phyloP scores from a whole-genome alignment of 2,113 vertebrate genomes.

The Xyliphius kryptos region DNA sequence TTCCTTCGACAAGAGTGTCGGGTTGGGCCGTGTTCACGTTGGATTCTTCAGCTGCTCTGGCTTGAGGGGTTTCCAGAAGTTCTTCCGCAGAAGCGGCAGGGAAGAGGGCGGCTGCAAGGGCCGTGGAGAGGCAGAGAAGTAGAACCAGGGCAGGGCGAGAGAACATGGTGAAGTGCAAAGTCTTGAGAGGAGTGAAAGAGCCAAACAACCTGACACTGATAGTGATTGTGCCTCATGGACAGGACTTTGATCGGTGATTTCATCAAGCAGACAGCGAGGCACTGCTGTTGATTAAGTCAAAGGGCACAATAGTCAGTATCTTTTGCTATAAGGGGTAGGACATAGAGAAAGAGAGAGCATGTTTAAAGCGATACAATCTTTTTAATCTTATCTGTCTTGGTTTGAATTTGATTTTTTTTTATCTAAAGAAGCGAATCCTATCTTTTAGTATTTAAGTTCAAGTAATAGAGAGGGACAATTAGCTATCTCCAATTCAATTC shows the following conservation, averaged over 20 bases:
- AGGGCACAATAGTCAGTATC: slow-evolving; percentile 41
- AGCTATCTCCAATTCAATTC: too few relatives aligned
- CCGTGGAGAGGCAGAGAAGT: slow-evolving; percentile 60
- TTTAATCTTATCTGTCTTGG: too few relatives aligned
- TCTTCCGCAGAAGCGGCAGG: slow-evolving; percentile 32
- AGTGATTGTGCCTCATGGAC: slow-evolving; percentile 23
- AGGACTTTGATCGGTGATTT: slow-evolving; percentile 69
- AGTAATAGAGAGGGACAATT: too few relatives aligned
- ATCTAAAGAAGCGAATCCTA: too few relatives aligned
- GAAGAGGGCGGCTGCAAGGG: slow-evolving; percentile 50
- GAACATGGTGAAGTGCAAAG: slow-evolving; percentile 49
- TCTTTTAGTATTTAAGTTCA: too few relatives aligned
- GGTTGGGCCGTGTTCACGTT: slow-evolving; percentile 1
- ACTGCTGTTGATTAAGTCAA: slow-evolving; percentile 56
- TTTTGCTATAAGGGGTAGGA: slow-evolving; percentile 7
- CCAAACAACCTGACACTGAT: background rate
- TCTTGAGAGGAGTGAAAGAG: too few relatives aligned
- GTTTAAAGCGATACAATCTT: too few relatives aligned
- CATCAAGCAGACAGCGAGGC: slow-evolving; percentile 59
- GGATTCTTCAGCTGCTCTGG: background rate
- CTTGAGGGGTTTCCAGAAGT: background rate
- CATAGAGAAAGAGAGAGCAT: too few relatives aligned
- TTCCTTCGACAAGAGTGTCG: slow-evolving; percentile 2
- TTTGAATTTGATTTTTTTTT: too few relatives aligned
- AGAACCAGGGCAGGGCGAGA: slow-evolving; percentile 46